A percentile compares a stretch with the other conserved stretches of the same genome.
Evolutionary conservation across 2,888 invertebrate species (phyloP).

Genomic region (Notocelia uddmanniana): DNA sequence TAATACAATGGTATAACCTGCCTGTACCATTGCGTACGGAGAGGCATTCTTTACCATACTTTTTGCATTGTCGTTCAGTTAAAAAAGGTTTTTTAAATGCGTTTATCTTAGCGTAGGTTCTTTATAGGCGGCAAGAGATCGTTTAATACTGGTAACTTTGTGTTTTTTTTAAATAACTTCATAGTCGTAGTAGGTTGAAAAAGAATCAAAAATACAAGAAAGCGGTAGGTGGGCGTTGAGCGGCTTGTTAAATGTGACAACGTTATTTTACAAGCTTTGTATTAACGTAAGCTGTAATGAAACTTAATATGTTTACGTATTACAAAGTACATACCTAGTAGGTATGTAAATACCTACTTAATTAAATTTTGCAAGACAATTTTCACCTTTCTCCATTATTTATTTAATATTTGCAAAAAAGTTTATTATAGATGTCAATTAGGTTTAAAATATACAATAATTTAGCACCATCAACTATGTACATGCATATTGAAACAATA

Average conservation of each 20-base stretch:
- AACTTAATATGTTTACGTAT: too few relatives aligned
- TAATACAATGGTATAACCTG: conserved; percentile 46
- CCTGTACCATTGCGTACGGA: conserved; percentile 40
- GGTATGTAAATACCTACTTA: too few relatives aligned
- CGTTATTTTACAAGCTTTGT: neutral
- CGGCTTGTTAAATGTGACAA: neutral
- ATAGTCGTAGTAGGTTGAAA: neutral
- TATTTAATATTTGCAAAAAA: too few relatives aligned
- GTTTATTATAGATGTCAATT: too few relatives aligned
- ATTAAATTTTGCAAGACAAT: too few relatives aligned
- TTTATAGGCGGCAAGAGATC: conserved; percentile 28
- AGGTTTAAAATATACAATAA: too few relatives aligned
- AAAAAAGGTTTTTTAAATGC: conserved; percentile 31
- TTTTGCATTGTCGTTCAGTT: conserved; percentile 40
- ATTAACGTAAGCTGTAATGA: too few relatives aligned
- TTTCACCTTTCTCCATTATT: too few relatives aligned
- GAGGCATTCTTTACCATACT: conserved; percentile 41
- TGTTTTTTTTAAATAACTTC: conserved; percentile 10
- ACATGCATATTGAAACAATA: too few relatives aligned
- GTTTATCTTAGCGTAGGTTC: conserved; percentile 22
- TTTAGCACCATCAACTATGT: too few relatives aligned
- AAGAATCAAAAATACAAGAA: neutral
- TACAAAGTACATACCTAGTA: too few relatives aligned
- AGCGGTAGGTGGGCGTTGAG: neutral
- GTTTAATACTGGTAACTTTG: conserved; percentile 14